phyloP scores from a whole-genome alignment of 1,140 invertebrate genomes.

The Olivierus martensii region DNA sequence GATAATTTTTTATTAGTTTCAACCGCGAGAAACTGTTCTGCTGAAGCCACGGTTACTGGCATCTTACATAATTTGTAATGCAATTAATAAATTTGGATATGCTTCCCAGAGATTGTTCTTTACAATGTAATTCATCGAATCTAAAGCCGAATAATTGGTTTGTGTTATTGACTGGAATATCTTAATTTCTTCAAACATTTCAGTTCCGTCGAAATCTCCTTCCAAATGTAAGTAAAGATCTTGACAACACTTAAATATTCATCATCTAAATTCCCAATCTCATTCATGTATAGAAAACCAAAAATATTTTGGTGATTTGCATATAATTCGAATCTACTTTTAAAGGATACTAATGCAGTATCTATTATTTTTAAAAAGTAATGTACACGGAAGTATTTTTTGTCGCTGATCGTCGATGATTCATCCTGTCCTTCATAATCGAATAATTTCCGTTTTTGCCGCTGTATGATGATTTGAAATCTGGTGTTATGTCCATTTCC shows the following conservation, averaged over 20 bases:
- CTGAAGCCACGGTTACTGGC: conserved; percentile 18
- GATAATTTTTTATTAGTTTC: too few relatives aligned
- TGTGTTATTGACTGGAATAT: not conserved
- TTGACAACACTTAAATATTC: not conserved
- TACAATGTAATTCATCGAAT: not conserved
- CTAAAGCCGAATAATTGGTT: not conserved
- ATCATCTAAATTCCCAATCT: not conserved
- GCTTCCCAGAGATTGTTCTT: not conserved
- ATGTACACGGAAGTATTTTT: not conserved
- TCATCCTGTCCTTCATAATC: not conserved
- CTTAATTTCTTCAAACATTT: not conserved
- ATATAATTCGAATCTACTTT: not conserved
- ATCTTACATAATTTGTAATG: conserved; percentile 1
- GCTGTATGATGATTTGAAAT: not conserved
- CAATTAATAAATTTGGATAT: not conserved
- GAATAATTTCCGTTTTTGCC: not conserved
- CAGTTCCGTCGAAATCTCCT: not conserved
- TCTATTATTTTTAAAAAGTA: not conserved
- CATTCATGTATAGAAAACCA: not conserved
- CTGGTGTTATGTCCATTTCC: not conserved
- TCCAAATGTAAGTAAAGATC: not conserved
- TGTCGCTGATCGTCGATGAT: not conserved
- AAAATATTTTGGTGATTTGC: not conserved
- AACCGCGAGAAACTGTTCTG: conserved; percentile 12
- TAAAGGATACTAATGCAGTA: not conserved